Base-by-base conservation (phyloP, 2,888 invertebrate genomes). In the Oegoconia quadripuncta region DNA sequence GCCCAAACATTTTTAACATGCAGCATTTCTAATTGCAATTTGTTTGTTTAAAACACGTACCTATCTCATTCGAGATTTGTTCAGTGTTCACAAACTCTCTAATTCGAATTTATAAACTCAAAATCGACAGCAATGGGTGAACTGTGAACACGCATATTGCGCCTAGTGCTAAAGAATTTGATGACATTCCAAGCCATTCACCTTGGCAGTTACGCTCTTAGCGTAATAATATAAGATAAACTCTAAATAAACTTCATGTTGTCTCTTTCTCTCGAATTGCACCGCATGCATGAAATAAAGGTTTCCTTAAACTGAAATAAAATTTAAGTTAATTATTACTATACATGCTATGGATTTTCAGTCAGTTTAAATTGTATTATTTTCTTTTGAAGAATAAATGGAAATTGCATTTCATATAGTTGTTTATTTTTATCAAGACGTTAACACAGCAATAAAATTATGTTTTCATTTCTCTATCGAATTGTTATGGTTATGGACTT, bases 101-200 rank as follows among this genome's bases (percentile, higher is more conserved):
- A 28, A 40, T 17, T 36, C 23, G n/a, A 46, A 60, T 78, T 80
- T 74, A 53, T 69, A 77, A 82, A 80, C 72, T n/a, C n/a, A n/a
- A n/a, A 12, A 23, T 52, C 37, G 14, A 42, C 42, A 49, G 51
- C 31, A 43, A 41, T 44, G 46, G 41, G 40, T 18, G 38, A 33
- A 22, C n/a, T n/a, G 39, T 35, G 28, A 12, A 42, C 57, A 55
- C 46, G 58, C 49, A 46, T 51, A 42, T 43, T 38, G 39, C 32
- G 37, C 34, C 37, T 11, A 39, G 38, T 39, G 35, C 38, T 20
- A 37, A 18, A 17, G 17, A 27, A 11, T 28, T 29, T 30, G 15
- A 12, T 28, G 34, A 16, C 25, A 34, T 25, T 22, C 18, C 9
- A 11, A 34, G 25, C 34, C 25, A 34, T 25, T 34, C 16, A 34